These are phyloP conservation scores for Anastrepha ludens DNA, from an alignment of 1,140 invertebrate genomes.

Conservation along the genomic window DNA sequence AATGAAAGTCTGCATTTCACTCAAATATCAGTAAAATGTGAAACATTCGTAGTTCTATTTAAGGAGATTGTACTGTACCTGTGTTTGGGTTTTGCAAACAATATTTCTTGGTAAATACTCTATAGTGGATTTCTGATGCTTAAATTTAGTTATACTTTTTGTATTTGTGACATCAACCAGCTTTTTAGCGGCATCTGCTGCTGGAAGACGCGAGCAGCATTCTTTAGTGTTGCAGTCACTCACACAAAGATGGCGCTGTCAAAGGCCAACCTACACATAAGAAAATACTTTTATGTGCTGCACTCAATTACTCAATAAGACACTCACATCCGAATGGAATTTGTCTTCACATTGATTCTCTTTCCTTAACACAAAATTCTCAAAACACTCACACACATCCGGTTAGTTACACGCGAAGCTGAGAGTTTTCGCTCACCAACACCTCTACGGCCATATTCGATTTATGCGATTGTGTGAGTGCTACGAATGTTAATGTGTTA, in stretches of 20 bases:
- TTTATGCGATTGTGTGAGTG: not conserved
- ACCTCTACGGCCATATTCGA: not conserved
- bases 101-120: too few species aligned
- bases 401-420: too few species aligned
- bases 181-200: slow-evolving; percentile 7
- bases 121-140: too few species aligned
- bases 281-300: not conserved
- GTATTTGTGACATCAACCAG: not conserved
- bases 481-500: not conserved
- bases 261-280: too few species aligned
- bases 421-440: not conserved
- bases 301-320: not conserved
- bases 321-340: not conserved
- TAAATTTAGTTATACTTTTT: not conserved
- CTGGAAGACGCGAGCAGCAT: not conserved
- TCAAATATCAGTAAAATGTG: too few species aligned
- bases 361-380: too few species aligned
- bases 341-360: too few species aligned
- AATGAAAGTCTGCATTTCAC: too few species aligned
- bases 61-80: too few species aligned
- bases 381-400: too few species aligned
- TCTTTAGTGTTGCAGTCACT: not conserved
- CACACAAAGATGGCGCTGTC: slow-evolving; percentile 44
- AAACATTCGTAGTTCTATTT: too few species aligned
- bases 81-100: too few species aligned